A percentile compares a stretch with the other conserved stretches of the same genome.
phyloP scores from a whole-genome alignment of 2,113 vertebrate genomes.

The Syngnathoides biaculeatus region DNA sequence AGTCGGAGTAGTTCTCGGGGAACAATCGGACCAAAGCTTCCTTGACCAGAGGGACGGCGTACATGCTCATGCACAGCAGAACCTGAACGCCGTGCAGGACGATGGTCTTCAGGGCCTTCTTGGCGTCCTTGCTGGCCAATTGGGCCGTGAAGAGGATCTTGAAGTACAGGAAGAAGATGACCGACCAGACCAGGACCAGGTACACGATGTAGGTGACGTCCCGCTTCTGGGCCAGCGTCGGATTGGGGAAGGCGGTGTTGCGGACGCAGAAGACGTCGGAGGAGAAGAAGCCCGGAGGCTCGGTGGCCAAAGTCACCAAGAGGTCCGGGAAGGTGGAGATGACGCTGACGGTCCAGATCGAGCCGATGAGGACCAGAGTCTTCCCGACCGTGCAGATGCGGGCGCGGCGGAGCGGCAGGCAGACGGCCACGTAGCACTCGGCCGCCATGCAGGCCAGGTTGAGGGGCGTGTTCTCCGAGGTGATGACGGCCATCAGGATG shows the following conservation, averaged over 20 bases:
- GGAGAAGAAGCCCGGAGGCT: constrained; percentile 41
- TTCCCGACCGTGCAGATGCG: constrained; percentile 61
- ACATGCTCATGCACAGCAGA: constrained; percentile 62
- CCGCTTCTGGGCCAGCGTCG: constrained; percentile 45
- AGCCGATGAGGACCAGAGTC: constrained; percentile 40
- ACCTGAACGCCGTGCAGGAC: constrained; percentile 65
- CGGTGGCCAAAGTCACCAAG: constrained; percentile 42
- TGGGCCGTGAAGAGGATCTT: constrained; percentile 54
- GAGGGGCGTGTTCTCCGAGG: constrained; percentile 63
- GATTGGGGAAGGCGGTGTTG: constrained; percentile 32
- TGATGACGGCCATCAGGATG: constrained; percentile 26
- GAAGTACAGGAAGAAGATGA: constrained; percentile 54
- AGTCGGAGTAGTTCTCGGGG: constrained; percentile 31
- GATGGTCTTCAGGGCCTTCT: constrained; percentile 67
- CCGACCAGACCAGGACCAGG: constrained; percentile 52
- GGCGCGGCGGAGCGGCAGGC: constrained; percentile 60
- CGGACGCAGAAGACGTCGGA: constrained; percentile 42
- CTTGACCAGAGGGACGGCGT: constrained; percentile 24
- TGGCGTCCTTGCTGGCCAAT: constrained; percentile 37
- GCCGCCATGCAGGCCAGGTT: constrained; percentile 70
- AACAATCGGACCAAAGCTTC: constrained; percentile 14
- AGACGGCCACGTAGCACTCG: constrained; percentile 71
- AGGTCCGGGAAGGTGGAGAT: constrained; percentile 55
- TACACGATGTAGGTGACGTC: constrained; percentile 33
- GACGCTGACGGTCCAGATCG: constrained; percentile 54